Evolutionary conservation across 2,113 vertebrate genomes (phyloP).

Genomic region (Alosa alosa): DNA sequence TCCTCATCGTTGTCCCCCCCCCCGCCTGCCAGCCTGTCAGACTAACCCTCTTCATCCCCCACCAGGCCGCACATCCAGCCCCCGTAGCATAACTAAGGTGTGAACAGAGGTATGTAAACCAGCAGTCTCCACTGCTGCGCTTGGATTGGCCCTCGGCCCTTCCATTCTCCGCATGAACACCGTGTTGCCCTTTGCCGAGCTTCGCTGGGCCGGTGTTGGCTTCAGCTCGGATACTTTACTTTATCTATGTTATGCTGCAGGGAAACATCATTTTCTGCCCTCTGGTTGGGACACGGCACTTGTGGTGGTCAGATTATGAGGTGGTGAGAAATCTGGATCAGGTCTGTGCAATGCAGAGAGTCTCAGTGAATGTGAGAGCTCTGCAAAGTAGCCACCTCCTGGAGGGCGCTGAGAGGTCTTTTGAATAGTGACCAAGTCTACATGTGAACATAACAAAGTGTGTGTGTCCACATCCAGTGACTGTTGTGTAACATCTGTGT

Average conservation of each 20-base stretch:
- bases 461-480: neutral
- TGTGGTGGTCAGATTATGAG: neutral
- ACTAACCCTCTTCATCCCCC: constrained; percentile 51
- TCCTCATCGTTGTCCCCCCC: neutral
- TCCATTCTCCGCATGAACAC: constrained; percentile 6
- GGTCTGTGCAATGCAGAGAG: neutral
- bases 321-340: neutral
- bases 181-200: neutral
- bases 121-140: constrained; percentile 1
- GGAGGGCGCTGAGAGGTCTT: neutral
- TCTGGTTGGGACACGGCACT: constrained; percentile 1
- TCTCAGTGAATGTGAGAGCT: neutral
- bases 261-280: neutral
- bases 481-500: neutral
- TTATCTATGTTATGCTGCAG: neutral
- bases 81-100: constrained; percentile 57
- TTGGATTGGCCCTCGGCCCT: constrained; percentile 18
- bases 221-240: neutral
- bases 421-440: neutral
- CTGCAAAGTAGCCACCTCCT: neutral
- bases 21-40: constrained; percentile 23
- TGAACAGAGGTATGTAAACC: constrained; percentile 47
- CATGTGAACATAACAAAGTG: neutral
- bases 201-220: constrained; percentile 10
- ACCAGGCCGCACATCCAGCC: constrained; percentile 51